Evolutionary conservation across 2,888 invertebrate species (phyloP), one percentile per base, ranked within the genome.

Genomic region (Stenotaenia linearis): DNA sequence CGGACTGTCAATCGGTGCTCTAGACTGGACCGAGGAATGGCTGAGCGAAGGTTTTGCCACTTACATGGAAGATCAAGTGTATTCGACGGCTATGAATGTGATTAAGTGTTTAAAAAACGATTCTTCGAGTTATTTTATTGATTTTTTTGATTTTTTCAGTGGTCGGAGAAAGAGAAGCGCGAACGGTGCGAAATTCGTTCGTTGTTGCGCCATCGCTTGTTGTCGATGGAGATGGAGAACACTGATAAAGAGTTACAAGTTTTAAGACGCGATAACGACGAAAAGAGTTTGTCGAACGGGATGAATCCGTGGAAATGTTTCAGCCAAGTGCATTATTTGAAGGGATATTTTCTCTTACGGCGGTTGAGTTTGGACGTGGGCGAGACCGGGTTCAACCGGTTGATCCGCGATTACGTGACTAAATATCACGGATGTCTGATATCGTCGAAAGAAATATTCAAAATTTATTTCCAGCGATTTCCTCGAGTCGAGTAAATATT

Each of bases 1-100:
- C 83, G 88, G 88, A 0, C 82, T 88, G 2, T 81, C 85, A 15
- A 85, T 87, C 78, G 88, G 88, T 18, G 86, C 87, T 5, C 80
- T 82, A 35, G 87, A 87, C 82, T 87, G 87, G 87, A 85, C 85
- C 18, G 87, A 88, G 83, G 88, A 87, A 82, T 88, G 87, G 87
- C 83, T 88, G 15, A 87, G 87, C 79, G 88, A 87, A 82, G 88
- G 88, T 7, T 87, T 88, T 83, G 87, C 87, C 75, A 87, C 87
- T 6, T 87, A 85, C 79, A 81, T 85, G 77, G 87, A 88, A 83
- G 87, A 86, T 79, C 81, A 85, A 3, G 82, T 87, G 69, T 86
- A 86, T 82, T 81, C 83, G 7, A 79, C 80, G 23, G 84, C 84
- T 3, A 81, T 82, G 56, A 78, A 82, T 82, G 85, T 84, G 75